Base-by-base conservation (phyloP, 2,797 vertebrate species). In the Karalla daura region DNA sequence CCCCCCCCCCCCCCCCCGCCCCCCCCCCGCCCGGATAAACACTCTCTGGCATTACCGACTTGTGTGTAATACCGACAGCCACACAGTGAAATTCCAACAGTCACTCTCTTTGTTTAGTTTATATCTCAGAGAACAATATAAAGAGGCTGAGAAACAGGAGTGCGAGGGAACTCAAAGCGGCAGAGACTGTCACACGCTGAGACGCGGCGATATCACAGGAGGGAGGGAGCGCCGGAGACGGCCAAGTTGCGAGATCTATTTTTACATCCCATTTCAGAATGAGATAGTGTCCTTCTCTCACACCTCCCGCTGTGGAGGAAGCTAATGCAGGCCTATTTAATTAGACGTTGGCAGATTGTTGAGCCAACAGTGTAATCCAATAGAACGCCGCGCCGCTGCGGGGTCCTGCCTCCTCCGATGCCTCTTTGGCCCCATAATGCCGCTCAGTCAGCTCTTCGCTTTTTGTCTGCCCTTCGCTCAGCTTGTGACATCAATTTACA, bases 321-420 rank as follows among this genome's bases (percentile, higher is more conserved):
- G 80, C 84, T 92, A 93, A 93, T 90, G 89, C 87, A 83, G 85
- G 83, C 80, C 90, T 93, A 93, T 93, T 93, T 93, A 93, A 94
- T 93, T 93, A 93, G 89, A 92, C 70, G 70, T 83, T 86, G 90
- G 89, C 89, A 89, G 91, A 90, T 93, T 89, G 90, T 91, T 92
- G 86, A 88, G 89, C 92, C 91, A 89, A 90, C 88, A 63, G 70
- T 61, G 84, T 93, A 93, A 93, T 94, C 89, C 89, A 92, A 93
- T 94, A 92, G 89, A 90, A 70, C 53, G 52, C 74, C 61, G 68
- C 87, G 74, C 84, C 82, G 27, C 84, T 79, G 68, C 78, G 82
- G 88, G 90, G 86, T 87, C 88, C 87, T 84, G 87, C 86, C 79
- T 86, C 83, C 84, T 90, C 84, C 33, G 62, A 87, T 74, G 76